Conservation (phyloP, 2,888 invertebrate species). For the Prosopocoilus inquinatus region DNA sequence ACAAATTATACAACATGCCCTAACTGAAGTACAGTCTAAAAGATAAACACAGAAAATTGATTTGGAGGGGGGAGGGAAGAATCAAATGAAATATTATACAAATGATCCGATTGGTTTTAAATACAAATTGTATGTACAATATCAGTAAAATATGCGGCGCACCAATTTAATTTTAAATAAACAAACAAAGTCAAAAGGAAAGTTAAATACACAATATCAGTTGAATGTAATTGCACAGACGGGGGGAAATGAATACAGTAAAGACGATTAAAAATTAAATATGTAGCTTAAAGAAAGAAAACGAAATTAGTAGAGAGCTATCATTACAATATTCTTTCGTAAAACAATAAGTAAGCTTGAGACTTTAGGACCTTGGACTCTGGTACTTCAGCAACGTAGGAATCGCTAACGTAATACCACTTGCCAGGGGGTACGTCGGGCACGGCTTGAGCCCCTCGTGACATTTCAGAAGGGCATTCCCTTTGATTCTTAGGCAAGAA, state of each 20-base stretch:
- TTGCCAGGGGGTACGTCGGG: slow-evolving; percentile 63
- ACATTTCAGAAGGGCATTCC: slow-evolving; percentile 46
- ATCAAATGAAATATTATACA: too few relatives aligned
- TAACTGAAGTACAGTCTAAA: too few relatives aligned
- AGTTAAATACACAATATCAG: not conserved
- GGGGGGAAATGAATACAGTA: slow-evolving; percentile 7
- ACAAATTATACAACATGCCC: too few relatives aligned
- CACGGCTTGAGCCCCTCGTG: slow-evolving; percentile 46
- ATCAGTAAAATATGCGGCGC: not conserved
- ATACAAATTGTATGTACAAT: not conserved
- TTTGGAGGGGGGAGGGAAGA: too few relatives aligned
- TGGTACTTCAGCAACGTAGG: slow-evolving; percentile 75
- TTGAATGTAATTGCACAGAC: not conserved
- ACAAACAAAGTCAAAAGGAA: not conserved
- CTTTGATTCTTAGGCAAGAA: slow-evolving; percentile 60
- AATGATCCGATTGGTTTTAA: too few relatives aligned
- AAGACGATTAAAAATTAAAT: slow-evolving; percentile 8
- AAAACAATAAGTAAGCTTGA: slow-evolving; percentile 95
- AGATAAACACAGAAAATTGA: too few relatives aligned
- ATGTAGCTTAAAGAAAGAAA: slow-evolving; percentile 5
- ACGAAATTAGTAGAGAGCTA: not conserved
- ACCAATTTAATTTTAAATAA: not conserved
- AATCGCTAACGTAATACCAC: slow-evolving; percentile 95
- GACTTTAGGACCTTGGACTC: slow-evolving; percentile 78
- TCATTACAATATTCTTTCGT: slow-evolving; percentile 82